Conservation (phyloP, 1,140 invertebrate species). For the Protaetia brevitarsis region DNA sequence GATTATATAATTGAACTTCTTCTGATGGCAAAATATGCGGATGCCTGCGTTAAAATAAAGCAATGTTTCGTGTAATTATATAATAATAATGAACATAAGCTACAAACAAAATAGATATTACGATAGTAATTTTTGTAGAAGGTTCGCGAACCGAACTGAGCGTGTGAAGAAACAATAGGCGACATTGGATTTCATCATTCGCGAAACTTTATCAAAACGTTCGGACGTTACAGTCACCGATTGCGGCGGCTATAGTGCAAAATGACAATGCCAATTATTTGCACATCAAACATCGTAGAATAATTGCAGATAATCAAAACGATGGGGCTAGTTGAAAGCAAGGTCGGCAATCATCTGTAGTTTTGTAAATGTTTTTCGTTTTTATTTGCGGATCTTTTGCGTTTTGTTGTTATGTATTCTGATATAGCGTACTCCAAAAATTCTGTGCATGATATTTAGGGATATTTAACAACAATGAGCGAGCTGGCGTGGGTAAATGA, state of each 20-base stretch:
- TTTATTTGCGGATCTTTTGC: background rate
- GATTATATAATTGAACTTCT: background rate
- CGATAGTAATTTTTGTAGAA: background rate
- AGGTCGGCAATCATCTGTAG: background rate
- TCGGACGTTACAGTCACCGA: background rate
- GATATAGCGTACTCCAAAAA: no score
- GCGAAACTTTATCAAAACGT: background rate
- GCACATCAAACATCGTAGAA: background rate
- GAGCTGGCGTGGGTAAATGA: no score
- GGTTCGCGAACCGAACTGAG: no score
- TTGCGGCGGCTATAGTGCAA: background rate
- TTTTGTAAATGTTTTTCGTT: background rate
- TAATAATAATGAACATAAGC: background rate
- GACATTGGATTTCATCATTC: background rate
- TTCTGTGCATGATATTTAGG: background rate
- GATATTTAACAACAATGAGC: background rate
- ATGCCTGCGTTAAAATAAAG: no score
- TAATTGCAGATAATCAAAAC: conserved; percentile 6
- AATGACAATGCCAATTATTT: background rate
- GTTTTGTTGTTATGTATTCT: background rate
- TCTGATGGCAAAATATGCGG: background rate
- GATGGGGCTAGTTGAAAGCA: background rate
- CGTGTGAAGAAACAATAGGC: background rate
- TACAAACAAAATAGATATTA: background rate
- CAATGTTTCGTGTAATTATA: background rate